phyloP scores from a whole-genome alignment of 2,797 vertebrate species.

The Malurus leucopterus region DNA sequence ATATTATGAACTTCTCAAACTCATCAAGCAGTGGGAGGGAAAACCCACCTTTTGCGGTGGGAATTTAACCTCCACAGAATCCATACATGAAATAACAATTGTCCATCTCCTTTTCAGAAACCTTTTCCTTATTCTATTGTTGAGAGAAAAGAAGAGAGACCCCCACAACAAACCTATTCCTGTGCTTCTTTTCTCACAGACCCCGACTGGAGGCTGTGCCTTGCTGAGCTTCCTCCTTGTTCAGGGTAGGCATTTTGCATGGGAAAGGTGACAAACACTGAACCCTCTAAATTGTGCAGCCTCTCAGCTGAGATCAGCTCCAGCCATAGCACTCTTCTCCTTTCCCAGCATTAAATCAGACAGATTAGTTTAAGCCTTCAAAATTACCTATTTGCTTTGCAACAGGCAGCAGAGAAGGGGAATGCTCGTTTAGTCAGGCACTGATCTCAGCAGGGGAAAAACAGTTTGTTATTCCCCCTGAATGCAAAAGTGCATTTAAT shows the following conservation, averaged over 20 bases:
- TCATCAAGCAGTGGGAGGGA: background rate
- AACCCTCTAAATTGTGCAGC: background rate
- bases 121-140: background rate
- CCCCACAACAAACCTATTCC: background rate
- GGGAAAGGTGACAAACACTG: background rate
- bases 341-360: background rate
- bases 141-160: background rate
- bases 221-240: background rate
- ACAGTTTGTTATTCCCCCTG: background rate
- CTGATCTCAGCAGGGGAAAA: background rate
- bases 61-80: background rate
- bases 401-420: background rate
- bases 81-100: background rate
- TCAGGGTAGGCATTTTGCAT: background rate
- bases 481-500: constrained; percentile 26
- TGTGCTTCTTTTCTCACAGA: background rate
- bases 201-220: background rate
- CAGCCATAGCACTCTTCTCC: background rate
- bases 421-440: background rate
- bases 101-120: background rate
- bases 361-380: background rate
- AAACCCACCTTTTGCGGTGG: background rate
- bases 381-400: constrained; percentile 27
- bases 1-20: background rate
- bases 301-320: background rate